These are phyloP conservation scores for Dynastes maya DNA, from an alignment of 2,888 invertebrate genomes.

Conservation along the genomic window DNA sequence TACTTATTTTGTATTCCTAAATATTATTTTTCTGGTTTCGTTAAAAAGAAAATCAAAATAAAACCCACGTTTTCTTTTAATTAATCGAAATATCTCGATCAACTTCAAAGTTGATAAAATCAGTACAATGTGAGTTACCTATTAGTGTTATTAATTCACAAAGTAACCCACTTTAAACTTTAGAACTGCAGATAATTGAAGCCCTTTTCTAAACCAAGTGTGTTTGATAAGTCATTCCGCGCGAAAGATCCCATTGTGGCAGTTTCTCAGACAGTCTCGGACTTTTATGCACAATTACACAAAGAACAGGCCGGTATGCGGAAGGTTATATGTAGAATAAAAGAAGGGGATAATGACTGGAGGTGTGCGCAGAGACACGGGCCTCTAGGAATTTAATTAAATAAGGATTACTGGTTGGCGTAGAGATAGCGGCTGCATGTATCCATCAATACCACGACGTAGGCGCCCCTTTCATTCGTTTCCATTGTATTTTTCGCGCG, in stretches of 20 bases:
- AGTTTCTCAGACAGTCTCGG: slow-evolving; percentile 61
- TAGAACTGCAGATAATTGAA: background rate
- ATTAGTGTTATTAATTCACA: background rate
- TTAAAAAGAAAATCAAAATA: too few relatives aligned
- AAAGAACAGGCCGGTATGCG: slow-evolving; percentile 69
- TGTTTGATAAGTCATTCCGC: slow-evolving; percentile 67
- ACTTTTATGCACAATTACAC: slow-evolving; percentile 68
- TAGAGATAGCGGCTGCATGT: slow-evolving; percentile 43
- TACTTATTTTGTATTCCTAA: too few relatives aligned
- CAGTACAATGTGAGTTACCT: background rate
- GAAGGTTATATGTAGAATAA: slow-evolving; percentile 71
- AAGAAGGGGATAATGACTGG: slow-evolving; percentile 69
- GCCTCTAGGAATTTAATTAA: slow-evolving; percentile 70
- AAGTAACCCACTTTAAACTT: background rate
- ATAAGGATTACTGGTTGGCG: slow-evolving; percentile 66
- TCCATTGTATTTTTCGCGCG: slow-evolving; percentile 37
- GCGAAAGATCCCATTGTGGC: slow-evolving; percentile 65
- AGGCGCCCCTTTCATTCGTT: slow-evolving; percentile 28
- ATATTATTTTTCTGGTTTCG: too few relatives aligned
- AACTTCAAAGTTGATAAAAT: too few relatives aligned
- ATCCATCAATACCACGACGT: slow-evolving; percentile 21
- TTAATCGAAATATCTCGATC: too few relatives aligned
- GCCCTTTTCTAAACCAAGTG: slow-evolving; percentile 14
- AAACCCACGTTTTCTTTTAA: too few relatives aligned
- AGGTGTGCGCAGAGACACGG: slow-evolving; percentile 64